A percentile compares a stretch with the other conserved stretches of the same genome.
phyloP scores from a whole-genome alignment of 2,113 vertebrate species.

The Otolemur garnettii region DNA sequence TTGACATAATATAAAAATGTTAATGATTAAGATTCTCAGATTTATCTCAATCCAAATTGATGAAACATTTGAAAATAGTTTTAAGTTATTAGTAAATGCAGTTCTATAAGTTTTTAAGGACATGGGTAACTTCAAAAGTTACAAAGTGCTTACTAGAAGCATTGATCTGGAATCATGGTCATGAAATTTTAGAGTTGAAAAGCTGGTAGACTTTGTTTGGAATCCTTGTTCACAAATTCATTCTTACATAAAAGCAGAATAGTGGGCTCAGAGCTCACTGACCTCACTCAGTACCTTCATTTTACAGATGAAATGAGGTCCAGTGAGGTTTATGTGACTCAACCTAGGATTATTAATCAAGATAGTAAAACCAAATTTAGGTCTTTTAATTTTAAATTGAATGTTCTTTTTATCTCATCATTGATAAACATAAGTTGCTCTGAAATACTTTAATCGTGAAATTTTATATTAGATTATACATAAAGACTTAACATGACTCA shows the following conservation, averaged over 20 bases:
- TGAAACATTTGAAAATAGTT: slow-evolving; percentile 62
- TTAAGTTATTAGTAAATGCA: slow-evolving; percentile 57
- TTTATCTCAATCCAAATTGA: slow-evolving; percentile 20
- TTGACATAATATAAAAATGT: slow-evolving; percentile 41
- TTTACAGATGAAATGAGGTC: slow-evolving; percentile 8
- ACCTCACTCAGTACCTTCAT: not conserved
- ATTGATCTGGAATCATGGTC: slow-evolving; percentile 39
- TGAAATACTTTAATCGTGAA: slow-evolving; percentile 53
- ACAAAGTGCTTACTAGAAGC: slow-evolving; percentile 19
- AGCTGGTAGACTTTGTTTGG: slow-evolving; percentile 20
- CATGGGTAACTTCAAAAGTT: not conserved
- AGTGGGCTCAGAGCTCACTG: not conserved
- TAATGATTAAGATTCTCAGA: slow-evolving; percentile 54
- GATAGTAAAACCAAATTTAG: slow-evolving; percentile 54
- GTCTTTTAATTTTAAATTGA: slow-evolving; percentile 38
- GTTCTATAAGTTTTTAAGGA: slow-evolving; percentile 10
- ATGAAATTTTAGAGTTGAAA: slow-evolving; percentile 53
- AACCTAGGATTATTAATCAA: slow-evolving; percentile 13
- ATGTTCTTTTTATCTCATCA: not conserved
- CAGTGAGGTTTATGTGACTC: slow-evolving; percentile 7
- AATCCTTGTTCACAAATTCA: slow-evolving; percentile 17
- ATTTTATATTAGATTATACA: slow-evolving; percentile 20
- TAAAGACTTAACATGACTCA: not conserved
- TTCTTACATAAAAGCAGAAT: not conserved
- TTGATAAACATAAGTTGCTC: slow-evolving; percentile 54